phyloP scores from a whole-genome alignment of 2,797 vertebrate genomes.

The Labeo calbasu region DNA sequence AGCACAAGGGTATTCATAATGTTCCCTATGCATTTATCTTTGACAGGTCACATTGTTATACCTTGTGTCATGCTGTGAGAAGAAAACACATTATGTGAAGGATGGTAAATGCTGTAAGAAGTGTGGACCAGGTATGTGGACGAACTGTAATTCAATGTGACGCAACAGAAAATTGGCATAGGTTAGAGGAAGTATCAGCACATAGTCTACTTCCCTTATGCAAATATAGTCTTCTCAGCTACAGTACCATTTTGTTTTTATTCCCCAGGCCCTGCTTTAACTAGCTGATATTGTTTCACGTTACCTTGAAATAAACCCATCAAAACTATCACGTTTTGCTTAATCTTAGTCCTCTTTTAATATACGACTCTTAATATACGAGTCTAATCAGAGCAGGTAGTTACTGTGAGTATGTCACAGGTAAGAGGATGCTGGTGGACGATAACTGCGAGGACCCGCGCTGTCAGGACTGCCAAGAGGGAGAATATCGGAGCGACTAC shows the following conservation, averaged over 20 bases:
- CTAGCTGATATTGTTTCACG: background rate
- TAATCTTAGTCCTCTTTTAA: background rate
- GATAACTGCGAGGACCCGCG: slow-evolving; percentile 55
- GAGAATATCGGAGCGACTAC: slow-evolving; percentile 68
- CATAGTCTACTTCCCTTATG: background rate
- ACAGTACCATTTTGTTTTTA: background rate
- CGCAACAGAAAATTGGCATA: background rate
- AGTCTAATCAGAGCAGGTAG: background rate
- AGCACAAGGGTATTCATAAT: background rate
- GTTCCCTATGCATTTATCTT: background rate
- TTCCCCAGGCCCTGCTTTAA: too few species aligned
- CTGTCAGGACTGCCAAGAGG: slow-evolving; percentile 50
- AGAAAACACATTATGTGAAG: slow-evolving; percentile 47
- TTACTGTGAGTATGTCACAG: slow-evolving; percentile 61
- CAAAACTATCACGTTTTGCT: background rate
- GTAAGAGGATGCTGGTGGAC: slow-evolving; percentile 47
- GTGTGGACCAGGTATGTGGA: slow-evolving; percentile 72
- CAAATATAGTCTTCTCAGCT: background rate
- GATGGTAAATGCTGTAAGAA: slow-evolving; percentile 64
- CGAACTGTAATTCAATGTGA: background rate
- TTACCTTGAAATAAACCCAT: background rate
- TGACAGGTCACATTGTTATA: slow-evolving; percentile 55
- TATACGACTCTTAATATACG: background rate
- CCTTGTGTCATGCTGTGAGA: slow-evolving; percentile 62
- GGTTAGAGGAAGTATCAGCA: background rate